These are phyloP conservation scores for Belonocnema kinseyi DNA, from an alignment of 1,140 invertebrate species.

Conservation along the genomic window DNA sequence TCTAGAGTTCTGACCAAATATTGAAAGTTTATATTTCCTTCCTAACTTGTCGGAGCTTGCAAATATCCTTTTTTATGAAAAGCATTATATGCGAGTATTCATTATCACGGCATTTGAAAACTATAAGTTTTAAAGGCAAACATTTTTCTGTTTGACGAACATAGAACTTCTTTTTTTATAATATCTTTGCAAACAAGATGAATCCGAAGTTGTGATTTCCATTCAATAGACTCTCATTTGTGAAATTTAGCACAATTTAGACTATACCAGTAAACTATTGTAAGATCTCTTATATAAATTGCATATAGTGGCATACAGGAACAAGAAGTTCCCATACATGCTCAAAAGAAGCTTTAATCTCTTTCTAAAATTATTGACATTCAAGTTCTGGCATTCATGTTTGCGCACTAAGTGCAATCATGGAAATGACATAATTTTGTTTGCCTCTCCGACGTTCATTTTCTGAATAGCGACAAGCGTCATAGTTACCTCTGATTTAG, in stretches of 20 bases:
- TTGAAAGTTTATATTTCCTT: no score
- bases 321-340: background rate
- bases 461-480: background rate
- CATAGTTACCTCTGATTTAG: background rate
- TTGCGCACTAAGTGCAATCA: background rate
- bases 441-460: background rate
- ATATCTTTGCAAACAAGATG: background rate
- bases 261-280: no score
- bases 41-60: no score
- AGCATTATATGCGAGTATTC: background rate
- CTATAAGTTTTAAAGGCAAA: background rate
- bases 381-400: background rate
- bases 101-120: background rate
- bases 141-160: background rate
- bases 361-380: slow-evolving; percentile 17
- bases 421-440: no score
- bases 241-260: background rate
- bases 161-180: background rate
- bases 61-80: background rate
- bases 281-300: background rate
- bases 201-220: slow-evolving; percentile 6
- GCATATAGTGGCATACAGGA: background rate
- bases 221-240: background rate
- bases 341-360: background rate
- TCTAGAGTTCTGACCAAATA: no score